These are phyloP conservation scores for Plecotus auritus DNA, from an alignment of 2,113 vertebrate species.

Conservation along the genomic window DNA sequence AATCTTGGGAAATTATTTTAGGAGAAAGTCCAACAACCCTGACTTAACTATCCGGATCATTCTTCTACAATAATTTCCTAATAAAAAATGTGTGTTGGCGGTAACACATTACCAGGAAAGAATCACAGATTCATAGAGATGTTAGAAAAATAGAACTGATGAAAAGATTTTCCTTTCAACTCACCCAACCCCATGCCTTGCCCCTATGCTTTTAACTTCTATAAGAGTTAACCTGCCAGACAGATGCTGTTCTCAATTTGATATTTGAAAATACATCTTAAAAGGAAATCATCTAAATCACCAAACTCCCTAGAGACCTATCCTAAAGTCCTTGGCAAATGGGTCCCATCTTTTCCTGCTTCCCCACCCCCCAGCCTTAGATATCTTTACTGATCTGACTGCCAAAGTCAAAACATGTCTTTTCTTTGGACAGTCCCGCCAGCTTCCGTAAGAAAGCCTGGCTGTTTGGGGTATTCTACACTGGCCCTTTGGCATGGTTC, in stretches of 20 bases:
- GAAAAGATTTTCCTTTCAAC: not conserved
- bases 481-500: not conserved
- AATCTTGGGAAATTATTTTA: conserved; percentile 15
- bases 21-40: not conserved
- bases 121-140: not conserved
- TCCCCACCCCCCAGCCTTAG: not conserved
- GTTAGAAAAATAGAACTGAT: not conserved
- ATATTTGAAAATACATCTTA: not conserved
- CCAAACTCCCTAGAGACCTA: not conserved
- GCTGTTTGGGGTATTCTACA: not conserved
- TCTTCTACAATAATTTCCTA: not conserved
- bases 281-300: not conserved
- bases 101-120: not conserved
- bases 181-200: not conserved
- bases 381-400: not conserved
- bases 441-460: not conserved
- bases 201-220: not conserved
- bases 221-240: not conserved
- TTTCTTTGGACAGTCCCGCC: not conserved
- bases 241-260: not conserved
- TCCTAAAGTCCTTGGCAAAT: not conserved
- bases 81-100: not conserved
- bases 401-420: not conserved
- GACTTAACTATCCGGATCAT: not conserved
- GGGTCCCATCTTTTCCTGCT: not conserved